These are phyloP conservation scores for Drosophila orena DNA, from an alignment of 1,140 invertebrate genomes.

Conservation along the genomic window DNA sequence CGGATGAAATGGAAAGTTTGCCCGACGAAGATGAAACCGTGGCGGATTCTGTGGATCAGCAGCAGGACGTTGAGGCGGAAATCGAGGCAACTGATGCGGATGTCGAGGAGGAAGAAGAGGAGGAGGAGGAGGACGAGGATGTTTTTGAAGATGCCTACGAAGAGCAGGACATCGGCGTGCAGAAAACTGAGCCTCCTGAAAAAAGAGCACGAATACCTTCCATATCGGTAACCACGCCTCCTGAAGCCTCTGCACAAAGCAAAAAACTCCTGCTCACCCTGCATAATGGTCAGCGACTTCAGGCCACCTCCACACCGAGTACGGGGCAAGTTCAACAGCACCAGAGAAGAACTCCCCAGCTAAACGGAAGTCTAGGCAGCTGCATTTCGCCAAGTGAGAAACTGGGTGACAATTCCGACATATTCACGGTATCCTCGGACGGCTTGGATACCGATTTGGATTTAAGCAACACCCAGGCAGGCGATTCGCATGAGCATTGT, in stretches of 20 bases:
- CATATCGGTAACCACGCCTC: conserved; percentile 15
- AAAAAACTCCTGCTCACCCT: conserved; percentile 53
- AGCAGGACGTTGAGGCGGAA: conserved; percentile 62
- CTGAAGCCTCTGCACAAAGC: conserved; percentile 21
- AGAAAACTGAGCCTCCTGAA: conserved; percentile 21
- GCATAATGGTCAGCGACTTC: conserved; percentile 56
- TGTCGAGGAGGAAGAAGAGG: conserved; percentile 56
- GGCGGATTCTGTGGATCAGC: conserved; percentile 64
- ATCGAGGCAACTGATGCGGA: conserved; percentile 77
- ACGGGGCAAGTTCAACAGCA: conserved; percentile 42
- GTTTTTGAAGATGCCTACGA: conserved; percentile 65
- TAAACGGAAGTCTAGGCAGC: conserved; percentile 76
- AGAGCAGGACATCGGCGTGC: conserved; percentile 13
- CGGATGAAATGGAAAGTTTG: conserved; percentile 49
- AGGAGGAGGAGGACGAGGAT: conserved; percentile 59
- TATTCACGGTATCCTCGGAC: conserved; percentile 83
- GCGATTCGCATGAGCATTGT: conserved; percentile 57
- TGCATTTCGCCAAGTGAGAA: conserved; percentile 82
- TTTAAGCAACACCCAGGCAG: conserved; percentile 73
- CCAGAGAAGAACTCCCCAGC: conserved; percentile 61
- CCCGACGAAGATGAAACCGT: conserved; percentile 65
- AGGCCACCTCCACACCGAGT: conserved; percentile 68
- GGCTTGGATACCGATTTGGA: conserved; percentile 81
- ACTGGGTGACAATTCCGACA: conserved; percentile 80
- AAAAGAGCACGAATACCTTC: conserved; percentile 40